Percentiles rank a stretch among this genome's conserved stretches.
Evolutionary conservation across 2,113 vertebrate species (phyloP).

Genomic region (Tapirus terrestris): DNA sequence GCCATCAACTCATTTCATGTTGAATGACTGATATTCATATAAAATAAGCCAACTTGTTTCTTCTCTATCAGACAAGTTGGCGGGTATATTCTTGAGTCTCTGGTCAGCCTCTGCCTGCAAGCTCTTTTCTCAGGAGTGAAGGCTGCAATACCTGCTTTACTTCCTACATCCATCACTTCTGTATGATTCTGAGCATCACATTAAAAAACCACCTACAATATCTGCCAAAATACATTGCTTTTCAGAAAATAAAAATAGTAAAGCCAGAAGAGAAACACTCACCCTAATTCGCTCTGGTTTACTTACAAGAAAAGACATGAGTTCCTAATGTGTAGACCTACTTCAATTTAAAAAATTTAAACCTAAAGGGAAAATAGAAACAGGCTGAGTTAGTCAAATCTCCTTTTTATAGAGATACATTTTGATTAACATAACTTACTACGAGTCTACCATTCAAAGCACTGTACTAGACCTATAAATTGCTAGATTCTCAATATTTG

Average conservation of each 20-base stretch:
- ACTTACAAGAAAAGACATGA: constrained; percentile 93
- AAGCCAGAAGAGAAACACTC: constrained; percentile 84
- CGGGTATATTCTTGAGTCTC: neutral
- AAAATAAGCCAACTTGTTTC: neutral
- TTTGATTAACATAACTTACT: constrained; percentile 7
- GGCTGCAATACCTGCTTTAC: neutral
- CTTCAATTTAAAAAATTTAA: constrained; percentile 72
- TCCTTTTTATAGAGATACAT: neutral
- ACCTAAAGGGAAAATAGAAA: constrained; percentile 80
- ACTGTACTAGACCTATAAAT: neutral
- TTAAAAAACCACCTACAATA: neutral
- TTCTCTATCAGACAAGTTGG: neutral
- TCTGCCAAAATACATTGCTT: constrained; percentile 50
- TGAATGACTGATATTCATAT: neutral
- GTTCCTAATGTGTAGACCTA: constrained; percentile 78
- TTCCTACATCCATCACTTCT: neutral
- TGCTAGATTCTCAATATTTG: constrained; percentile 21
- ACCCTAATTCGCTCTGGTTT: constrained; percentile 90
- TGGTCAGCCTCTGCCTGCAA: neutral
- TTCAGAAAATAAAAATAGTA: constrained; percentile 70
- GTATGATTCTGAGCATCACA: neutral
- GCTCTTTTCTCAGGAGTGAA: neutral
- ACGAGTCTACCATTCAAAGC: neutral
- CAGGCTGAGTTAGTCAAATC: constrained; percentile 50
- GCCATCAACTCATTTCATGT: neutral